These are phyloP conservation scores for Schrankia costaestrigalis DNA, from an alignment of 2,888 invertebrate species.

Conservation along the genomic window DNA sequence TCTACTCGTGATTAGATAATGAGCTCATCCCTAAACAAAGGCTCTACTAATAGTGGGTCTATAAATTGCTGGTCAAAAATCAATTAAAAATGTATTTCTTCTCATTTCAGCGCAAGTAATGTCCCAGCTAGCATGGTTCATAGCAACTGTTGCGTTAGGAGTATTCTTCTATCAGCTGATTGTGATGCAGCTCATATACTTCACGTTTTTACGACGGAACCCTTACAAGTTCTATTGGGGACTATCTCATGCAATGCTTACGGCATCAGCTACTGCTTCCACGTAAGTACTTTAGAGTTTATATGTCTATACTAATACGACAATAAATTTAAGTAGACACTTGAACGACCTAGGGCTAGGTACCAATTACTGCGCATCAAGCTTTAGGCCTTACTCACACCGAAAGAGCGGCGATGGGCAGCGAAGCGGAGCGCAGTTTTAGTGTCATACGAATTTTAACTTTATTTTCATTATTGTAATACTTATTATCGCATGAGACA, in stretches of 20 bases:
- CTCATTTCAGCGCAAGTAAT: conserved; percentile 79
- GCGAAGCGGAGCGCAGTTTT: no score
- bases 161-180: conserved; percentile 91
- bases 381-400: no score
- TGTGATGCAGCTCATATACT: conserved; percentile 91
- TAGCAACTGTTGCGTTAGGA: conserved; percentile 90
- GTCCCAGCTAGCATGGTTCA: conserved; percentile 87
- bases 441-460: no score
- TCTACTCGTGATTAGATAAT: no score
- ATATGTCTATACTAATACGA: no score
- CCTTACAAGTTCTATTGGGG: conserved; percentile 93
- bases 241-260: conserved; percentile 90
- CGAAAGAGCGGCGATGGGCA: no score
- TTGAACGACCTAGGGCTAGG: no score
- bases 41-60: background rate
- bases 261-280: conserved; percentile 94
- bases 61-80: background rate
- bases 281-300: conserved; percentile 88
- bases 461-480: no score
- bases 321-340: no score
- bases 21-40: no score
- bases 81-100: background rate
- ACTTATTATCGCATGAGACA: no score
- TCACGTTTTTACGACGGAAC: conserved; percentile 88
- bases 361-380: no score